Conservation (phyloP, 92 coral and sea anemone species). For the Pocillopora grandis region DNA sequence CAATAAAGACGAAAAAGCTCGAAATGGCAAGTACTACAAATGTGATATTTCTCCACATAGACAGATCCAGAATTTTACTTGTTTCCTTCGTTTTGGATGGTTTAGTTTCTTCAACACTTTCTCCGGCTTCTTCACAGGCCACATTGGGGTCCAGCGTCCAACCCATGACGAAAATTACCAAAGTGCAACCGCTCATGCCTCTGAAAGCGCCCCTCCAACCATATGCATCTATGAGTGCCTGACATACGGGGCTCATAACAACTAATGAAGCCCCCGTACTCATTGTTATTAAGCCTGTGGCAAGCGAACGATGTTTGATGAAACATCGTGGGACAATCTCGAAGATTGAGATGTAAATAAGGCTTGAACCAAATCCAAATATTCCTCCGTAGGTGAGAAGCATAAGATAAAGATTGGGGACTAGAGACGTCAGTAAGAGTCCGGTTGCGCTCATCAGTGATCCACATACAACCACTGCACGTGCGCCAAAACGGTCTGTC, state of each 20-base stretch:
- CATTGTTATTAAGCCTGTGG: slow-evolving; percentile 41
- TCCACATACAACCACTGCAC: slow-evolving; percentile 37
- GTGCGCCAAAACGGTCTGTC: slow-evolving; percentile 43
- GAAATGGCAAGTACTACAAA: slow-evolving; percentile 9
- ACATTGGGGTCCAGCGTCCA: slow-evolving; percentile 26
- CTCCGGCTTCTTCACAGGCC: neutral
- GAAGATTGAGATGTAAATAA: slow-evolving; percentile 36
- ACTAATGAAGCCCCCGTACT: slow-evolving; percentile 40
- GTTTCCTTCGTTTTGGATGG: neutral
- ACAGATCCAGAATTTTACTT: slow-evolving; percentile 27
- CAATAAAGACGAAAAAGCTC: neutral
- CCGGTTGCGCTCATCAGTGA: slow-evolving; percentile 22
- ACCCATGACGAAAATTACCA: slow-evolving; percentile 10
- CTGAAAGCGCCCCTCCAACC: slow-evolving; percentile 52
- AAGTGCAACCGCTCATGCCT: slow-evolving; percentile 9
- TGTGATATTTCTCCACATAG: slow-evolving; percentile 39
- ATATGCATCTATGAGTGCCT: slow-evolving; percentile 36
- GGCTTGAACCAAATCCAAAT: slow-evolving; percentile 46
- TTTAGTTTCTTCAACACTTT: neutral
- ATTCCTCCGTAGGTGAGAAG: slow-evolving; percentile 47
- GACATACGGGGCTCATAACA: slow-evolving; percentile 42
- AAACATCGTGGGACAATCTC: slow-evolving; percentile 48
- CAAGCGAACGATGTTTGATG: slow-evolving; percentile 32
- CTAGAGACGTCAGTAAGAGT: slow-evolving; percentile 35
- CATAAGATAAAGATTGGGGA: slow-evolving; percentile 39